Evolutionary conservation across 2,888 invertebrate genomes (phyloP).

Genomic region (Rhagophthalmus giganteus): DNA sequence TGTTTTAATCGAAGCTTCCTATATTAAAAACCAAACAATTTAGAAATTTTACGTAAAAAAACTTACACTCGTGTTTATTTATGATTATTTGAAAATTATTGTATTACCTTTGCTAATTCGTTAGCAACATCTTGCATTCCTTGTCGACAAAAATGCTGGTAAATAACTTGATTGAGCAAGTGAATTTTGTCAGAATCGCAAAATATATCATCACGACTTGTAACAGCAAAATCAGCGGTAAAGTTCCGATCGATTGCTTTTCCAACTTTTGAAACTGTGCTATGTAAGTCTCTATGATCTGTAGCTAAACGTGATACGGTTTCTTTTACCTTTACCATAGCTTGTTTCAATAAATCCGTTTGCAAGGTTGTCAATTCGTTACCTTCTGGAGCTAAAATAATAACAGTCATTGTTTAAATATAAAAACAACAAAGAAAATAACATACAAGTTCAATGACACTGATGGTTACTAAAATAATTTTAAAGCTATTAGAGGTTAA

Average conservation of each 20-base stretch:
- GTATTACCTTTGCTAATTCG: conserved; percentile 63
- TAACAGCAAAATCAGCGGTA: conserved; percentile 87
- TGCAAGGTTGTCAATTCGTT: conserved; percentile 72
- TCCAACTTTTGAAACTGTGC: conserved; percentile 88
- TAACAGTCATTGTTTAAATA: no score
- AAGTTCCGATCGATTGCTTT: conserved; percentile 96
- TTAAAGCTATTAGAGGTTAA: no score
- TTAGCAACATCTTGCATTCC: conserved; percentile 93
- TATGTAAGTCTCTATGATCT: conserved; percentile 82
- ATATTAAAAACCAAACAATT: conserved; percentile 1
- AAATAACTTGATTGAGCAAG: conserved; percentile 84
- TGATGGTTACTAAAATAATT: no score
- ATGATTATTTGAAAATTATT: not conserved
- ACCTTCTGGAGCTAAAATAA: conserved; percentile 68
- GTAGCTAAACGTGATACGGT: conserved; percentile 80
- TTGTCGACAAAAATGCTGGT: conserved; percentile 93
- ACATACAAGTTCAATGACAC: conserved; percentile 1
- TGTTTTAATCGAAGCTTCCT: conserved; percentile 71
- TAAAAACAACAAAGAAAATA: no score
- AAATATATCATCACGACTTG: conserved; percentile 80
- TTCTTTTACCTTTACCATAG: conserved; percentile 78
- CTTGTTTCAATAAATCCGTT: conserved; percentile 70
- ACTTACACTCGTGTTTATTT: no score
- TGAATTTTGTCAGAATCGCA: conserved; percentile 68
- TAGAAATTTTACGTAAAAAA: not conserved